These are phyloP conservation scores for Diorhabda carinulata DNA, from an alignment of 1,140 invertebrate species.

Conservation along the genomic window DNA sequence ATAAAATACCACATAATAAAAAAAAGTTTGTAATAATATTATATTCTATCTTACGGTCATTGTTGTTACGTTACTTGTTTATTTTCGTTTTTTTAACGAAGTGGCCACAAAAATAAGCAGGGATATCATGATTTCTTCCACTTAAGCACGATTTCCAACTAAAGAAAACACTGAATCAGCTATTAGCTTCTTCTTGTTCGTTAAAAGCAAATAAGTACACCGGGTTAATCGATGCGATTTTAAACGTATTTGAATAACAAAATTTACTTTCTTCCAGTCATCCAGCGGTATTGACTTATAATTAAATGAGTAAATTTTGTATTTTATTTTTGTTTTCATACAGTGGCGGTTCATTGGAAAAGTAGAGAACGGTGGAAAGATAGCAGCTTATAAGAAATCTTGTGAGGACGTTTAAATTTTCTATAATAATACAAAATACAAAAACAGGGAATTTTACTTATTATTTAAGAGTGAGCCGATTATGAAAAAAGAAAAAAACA, in stretches of 20 bases:
- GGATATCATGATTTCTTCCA: slow-evolving; percentile 8
- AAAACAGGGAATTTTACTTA: too few species aligned
- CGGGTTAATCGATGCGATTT: slow-evolving; percentile 11
- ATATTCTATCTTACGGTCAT: too few species aligned
- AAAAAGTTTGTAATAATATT: too few species aligned
- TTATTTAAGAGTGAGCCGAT: too few species aligned
- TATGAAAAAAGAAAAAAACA: too few species aligned
- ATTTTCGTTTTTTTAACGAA: not conserved
- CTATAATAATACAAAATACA: too few species aligned
- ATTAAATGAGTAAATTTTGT: slow-evolving; percentile 6
- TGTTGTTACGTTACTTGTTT: not conserved
- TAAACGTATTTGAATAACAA: slow-evolving; percentile 14
- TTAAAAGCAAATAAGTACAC: slow-evolving; percentile 11
- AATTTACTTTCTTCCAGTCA: not conserved
- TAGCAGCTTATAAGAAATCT: too few species aligned
- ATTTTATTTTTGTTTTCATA: not conserved
- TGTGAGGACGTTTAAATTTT: too few species aligned
- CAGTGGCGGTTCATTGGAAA: not conserved
- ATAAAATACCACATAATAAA: too few species aligned
- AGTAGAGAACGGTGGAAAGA: too few species aligned
- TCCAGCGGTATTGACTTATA: slow-evolving; percentile 8
- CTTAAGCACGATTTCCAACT: slow-evolving; percentile 17
- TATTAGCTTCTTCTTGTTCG: slow-evolving; percentile 18
- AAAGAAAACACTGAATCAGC: slow-evolving; percentile 12
- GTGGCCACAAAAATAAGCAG: not conserved